Evolutionary conservation across 2,113 vertebrate species (phyloP).

Genomic region (Theristicus caerulescens): DNA sequence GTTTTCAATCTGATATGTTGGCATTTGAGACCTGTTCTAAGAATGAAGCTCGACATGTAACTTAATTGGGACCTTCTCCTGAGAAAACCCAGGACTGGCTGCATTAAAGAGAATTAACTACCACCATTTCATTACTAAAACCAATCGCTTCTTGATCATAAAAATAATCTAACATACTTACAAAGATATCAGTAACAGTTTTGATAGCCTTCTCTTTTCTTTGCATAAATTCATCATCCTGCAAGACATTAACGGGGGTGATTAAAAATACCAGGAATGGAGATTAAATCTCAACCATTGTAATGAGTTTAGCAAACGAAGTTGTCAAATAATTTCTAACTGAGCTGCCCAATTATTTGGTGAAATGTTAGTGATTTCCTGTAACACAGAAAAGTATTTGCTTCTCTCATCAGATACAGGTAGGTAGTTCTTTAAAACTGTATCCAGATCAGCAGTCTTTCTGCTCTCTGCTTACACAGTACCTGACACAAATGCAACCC

Average conservation of each 20-base stretch:
- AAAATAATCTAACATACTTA: conserved; percentile 73
- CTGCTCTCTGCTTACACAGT: neutral
- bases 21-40: neutral
- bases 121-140: neutral
- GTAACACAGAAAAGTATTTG: neutral
- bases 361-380: neutral
- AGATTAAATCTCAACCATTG: neutral
- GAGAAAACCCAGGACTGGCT: neutral
- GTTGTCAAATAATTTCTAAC: neutral
- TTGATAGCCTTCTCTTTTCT: conserved; percentile 84
- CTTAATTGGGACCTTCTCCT: neutral
- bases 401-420: neutral
- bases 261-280: neutral
- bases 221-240: conserved; percentile 91
- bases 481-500: neutral
- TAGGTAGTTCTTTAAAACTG: neutral
- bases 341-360: neutral
- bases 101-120: neutral
- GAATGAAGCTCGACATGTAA: neutral
- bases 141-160: neutral
- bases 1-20: neutral
- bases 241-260: neutral
- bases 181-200: conserved; percentile 81
- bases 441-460: neutral
- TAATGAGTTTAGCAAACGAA: neutral